A percentile compares a stretch with the other conserved stretches of the same genome.
phyloP scores from a whole-genome alignment of 2,113 vertebrate species.

The Catharus minimus region DNA sequence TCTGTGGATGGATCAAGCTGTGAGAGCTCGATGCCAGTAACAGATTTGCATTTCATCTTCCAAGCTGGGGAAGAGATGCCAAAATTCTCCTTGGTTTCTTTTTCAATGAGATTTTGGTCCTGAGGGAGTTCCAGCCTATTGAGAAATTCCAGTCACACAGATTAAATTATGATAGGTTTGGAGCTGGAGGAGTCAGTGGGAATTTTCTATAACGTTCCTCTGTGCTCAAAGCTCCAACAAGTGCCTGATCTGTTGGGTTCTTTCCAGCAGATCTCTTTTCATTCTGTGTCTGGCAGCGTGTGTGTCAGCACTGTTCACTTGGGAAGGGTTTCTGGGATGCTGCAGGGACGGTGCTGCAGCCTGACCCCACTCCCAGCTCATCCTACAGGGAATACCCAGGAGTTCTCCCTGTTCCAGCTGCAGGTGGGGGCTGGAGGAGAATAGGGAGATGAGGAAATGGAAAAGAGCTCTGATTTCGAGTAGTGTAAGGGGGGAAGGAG shows the following conservation, averaged over 20 bases:
- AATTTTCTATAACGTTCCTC: neutral
- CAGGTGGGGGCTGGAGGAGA: neutral
- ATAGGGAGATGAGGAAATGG: neutral
- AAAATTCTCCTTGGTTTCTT: conserved; percentile 35
- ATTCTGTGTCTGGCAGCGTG: rapidly evolving
- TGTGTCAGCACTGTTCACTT: neutral
- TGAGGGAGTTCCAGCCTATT: conserved; percentile 1
- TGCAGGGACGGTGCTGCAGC: neutral
- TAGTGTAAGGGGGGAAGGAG: neutral
- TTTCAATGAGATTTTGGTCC: conserved; percentile 43
- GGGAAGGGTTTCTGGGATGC: neutral
- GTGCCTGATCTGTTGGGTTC: neutral
- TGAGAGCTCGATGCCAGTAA: conserved; percentile 39
- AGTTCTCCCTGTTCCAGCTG: neutral
- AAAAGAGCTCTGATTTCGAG: neutral
- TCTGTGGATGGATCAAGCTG: conserved; percentile 45
- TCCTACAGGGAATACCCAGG: neutral
- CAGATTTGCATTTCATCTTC: conserved; percentile 54
- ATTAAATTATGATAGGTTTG: conserved; percentile 3
- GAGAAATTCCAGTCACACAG: conserved; percentile 10
- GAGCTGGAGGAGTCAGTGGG: neutral
- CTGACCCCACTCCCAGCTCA: neutral
- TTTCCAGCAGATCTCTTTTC: neutral
- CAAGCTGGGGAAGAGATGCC: conserved; percentile 8
- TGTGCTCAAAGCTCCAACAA: neutral